phyloP scores from a whole-genome alignment of 2,797 vertebrate genomes.

The Nasua narica region DNA sequence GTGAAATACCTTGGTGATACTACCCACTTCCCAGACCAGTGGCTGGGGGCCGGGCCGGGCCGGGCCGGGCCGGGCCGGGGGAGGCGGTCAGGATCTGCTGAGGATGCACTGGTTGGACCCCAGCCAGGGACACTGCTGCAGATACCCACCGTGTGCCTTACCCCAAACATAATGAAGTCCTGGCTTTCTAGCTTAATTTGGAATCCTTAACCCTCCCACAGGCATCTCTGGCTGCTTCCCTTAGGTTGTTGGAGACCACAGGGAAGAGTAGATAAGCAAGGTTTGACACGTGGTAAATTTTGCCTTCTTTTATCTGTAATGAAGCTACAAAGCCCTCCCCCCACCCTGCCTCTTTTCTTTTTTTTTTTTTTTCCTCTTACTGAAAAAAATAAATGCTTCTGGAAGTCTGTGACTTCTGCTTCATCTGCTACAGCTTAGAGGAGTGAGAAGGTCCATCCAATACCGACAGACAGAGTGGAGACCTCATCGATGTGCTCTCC shows the following conservation, averaged over 20 bases:
- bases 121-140: background rate
- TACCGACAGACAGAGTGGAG: background rate
- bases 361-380: background rate
- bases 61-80: too few relatives aligned
- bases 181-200: background rate
- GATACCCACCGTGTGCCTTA: background rate
- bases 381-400: background rate
- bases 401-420: slow-evolving; percentile 9
- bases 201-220: background rate
- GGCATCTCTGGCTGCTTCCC: background rate
- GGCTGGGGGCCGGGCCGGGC: background rate
- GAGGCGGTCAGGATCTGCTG: background rate
- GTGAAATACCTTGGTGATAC: background rate
- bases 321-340: background rate
- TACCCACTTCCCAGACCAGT: background rate
- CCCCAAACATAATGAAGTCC: background rate
- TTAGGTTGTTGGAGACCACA: background rate
- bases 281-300: background rate
- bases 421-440: background rate
- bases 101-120: background rate
- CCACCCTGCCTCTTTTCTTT: too few relatives aligned
- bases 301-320: background rate
- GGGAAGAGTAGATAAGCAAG: background rate
- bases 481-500: background rate
- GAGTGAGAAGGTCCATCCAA: background rate